Conservation (phyloP, 2,888 invertebrate species). For the Scaeva pyrastri region DNA sequence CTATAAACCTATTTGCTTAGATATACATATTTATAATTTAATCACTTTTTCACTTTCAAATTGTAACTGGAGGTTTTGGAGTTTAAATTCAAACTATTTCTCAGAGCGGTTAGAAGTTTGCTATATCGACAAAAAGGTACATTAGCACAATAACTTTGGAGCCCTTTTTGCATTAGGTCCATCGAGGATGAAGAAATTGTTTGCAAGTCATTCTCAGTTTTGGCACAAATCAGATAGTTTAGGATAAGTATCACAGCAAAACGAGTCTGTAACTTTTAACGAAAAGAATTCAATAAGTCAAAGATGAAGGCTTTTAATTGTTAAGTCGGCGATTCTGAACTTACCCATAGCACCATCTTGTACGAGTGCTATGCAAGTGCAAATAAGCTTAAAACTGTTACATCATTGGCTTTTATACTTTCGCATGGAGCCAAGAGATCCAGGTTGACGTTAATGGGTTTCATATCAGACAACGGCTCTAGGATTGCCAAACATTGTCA, state of each 20-base stretch:
- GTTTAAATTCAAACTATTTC: constrained; percentile 47
- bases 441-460: constrained; percentile 67
- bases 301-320: neutral
- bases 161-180: constrained; percentile 27
- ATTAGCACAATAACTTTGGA: constrained; percentile 11
- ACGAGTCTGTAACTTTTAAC: constrained; percentile 36
- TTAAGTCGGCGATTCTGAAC: constrained; percentile 34
- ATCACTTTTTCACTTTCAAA: constrained; percentile 71
- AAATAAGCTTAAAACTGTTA: constrained; percentile 39
- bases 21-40: constrained; percentile 5
- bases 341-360: constrained; percentile 76
- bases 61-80: constrained; percentile 31
- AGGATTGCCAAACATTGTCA: constrained; percentile 56
- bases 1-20: neutral
- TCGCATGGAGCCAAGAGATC: neutral
- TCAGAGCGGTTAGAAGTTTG: constrained; percentile 41
- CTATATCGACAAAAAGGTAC: constrained; percentile 47
- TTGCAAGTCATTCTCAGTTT: constrained; percentile 51
- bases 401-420: constrained; percentile 60
- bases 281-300: constrained; percentile 17
- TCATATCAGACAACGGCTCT: constrained; percentile 56
- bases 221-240: constrained; percentile 42
- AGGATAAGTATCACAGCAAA: constrained; percentile 66
- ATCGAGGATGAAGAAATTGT: constrained; percentile 27
- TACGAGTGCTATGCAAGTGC: constrained; percentile 44